Evolutionary conservation across 2,797 vertebrate species (phyloP).

Genomic region (Syngnathus rostellatus): DNA sequence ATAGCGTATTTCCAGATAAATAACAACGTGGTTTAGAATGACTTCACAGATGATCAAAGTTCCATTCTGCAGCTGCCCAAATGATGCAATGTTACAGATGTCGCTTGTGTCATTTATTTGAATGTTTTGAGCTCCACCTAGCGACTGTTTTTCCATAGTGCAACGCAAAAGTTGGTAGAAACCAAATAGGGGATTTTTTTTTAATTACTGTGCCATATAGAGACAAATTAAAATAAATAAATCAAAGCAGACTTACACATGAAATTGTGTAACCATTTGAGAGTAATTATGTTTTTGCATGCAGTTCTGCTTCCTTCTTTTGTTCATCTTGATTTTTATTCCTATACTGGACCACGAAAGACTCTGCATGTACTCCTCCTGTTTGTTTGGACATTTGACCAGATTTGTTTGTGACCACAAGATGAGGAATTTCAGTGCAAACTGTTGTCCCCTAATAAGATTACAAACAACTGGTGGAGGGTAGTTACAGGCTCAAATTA

Average conservation of each 20-base stretch:
- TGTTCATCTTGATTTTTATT: background rate
- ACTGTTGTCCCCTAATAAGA: constrained; percentile 13
- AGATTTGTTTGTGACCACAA: constrained; percentile 16
- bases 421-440: constrained; percentile 47
- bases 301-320: background rate
- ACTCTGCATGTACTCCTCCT: background rate
- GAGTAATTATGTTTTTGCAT: background rate
- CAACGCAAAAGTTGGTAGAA: background rate
- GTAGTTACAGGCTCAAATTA: background rate
- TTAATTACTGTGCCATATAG: background rate
- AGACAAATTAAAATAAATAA: background rate
- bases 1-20: background rate
- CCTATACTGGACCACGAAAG: background rate
- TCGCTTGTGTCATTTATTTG: constrained; percentile 4
- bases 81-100: background rate
- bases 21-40: background rate
- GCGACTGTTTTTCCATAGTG: constrained; percentile 30
- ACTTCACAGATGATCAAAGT: background rate
- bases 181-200: background rate
- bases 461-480: constrained; percentile 19
- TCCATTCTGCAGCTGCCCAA: background rate
- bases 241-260: no score
- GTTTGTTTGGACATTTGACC: constrained; percentile 12
- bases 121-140: constrained; percentile 50
- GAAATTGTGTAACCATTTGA: background rate